A percentile compares a stretch with the other conserved stretches of the same genome.
Conservation (phyloP, 2,797 vertebrate species). For the Pagetopsis macropterus region DNA sequence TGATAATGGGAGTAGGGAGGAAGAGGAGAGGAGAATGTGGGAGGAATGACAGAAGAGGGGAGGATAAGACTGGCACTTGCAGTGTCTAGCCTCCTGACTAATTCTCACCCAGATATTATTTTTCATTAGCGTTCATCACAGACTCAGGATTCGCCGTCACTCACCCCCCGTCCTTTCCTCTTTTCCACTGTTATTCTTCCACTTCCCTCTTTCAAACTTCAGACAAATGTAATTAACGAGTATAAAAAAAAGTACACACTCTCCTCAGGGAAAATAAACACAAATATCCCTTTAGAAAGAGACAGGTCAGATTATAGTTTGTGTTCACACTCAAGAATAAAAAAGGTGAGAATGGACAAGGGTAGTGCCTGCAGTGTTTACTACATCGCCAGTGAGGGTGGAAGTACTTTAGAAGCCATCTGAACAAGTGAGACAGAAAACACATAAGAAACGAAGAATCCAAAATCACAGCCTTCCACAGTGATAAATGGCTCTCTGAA, state of each 20-base stretch:
- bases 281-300: slow-evolving; percentile 17
- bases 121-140: slow-evolving; percentile 63
- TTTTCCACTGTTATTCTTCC: slow-evolving; percentile 10
- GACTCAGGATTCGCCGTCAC: slow-evolving; percentile 33
- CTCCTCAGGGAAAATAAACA: slow-evolving; percentile 26
- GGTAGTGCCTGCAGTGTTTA: slow-evolving; percentile 6
- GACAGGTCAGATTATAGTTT: neutral
- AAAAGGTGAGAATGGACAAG: slow-evolving; percentile 22
- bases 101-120: slow-evolving; percentile 62
- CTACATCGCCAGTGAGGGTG: slow-evolving; percentile 18
- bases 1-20: slow-evolving; percentile 34
- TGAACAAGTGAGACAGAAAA: slow-evolving; percentile 25
- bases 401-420: slow-evolving; percentile 19
- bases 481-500: slow-evolving; percentile 35
- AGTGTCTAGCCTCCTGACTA: slow-evolving; percentile 45
- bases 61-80: slow-evolving; percentile 26
- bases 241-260: slow-evolving; percentile 2
- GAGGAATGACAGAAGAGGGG: slow-evolving; percentile 43
- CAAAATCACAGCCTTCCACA: neutral
- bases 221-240: slow-evolving; percentile 38
- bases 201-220: neutral
- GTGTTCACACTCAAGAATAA: slow-evolving; percentile 19
- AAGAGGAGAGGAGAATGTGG: slow-evolving; percentile 25
- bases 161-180: slow-evolving; percentile 23
- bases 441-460: neutral